Conservation (phyloP, 2,797 vertebrate species). For the Onychomys arenicola region DNA sequence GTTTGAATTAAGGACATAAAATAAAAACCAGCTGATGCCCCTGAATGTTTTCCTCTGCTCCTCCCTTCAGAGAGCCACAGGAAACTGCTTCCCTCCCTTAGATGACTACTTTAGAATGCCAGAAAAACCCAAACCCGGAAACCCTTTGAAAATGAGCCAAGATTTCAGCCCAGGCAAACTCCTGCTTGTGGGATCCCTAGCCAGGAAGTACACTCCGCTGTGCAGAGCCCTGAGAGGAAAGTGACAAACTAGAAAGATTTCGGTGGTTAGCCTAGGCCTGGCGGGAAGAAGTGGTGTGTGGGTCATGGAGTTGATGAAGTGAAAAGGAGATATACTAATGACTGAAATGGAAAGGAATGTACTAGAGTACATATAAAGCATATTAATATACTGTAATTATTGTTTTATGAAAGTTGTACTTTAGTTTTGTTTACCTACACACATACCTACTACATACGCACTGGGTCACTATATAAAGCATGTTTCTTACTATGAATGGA, state of each 20-base stretch:
- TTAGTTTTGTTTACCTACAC: slow-evolving; percentile 22
- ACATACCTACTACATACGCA: neutral
- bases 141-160: slow-evolving; percentile 78
- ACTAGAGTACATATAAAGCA: neutral
- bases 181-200: slow-evolving; percentile 54
- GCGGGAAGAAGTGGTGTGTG: neutral
- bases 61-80: slow-evolving; percentile 68
- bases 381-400: neutral
- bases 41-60: slow-evolving; percentile 71
- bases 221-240: slow-evolving; percentile 42
- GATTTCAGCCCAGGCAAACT: slow-evolving; percentile 64
- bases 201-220: slow-evolving; percentile 22
- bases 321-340: too few species aligned
- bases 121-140: slow-evolving; percentile 66
- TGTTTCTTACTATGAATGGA: slow-evolving; percentile 35
- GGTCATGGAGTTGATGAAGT: slow-evolving; percentile 23
- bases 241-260: neutral
- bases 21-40: slow-evolving; percentile 83
- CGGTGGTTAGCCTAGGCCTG: neutral
- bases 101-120: slow-evolving; percentile 69
- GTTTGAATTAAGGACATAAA: slow-evolving; percentile 81
- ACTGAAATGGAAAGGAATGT: slow-evolving; percentile 21
- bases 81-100: slow-evolving; percentile 64
- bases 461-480: neutral
- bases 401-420: slow-evolving; percentile 57